phyloP scores from a whole-genome alignment of 2,113 vertebrate genomes.

The Gadus chalcogrammus region DNA sequence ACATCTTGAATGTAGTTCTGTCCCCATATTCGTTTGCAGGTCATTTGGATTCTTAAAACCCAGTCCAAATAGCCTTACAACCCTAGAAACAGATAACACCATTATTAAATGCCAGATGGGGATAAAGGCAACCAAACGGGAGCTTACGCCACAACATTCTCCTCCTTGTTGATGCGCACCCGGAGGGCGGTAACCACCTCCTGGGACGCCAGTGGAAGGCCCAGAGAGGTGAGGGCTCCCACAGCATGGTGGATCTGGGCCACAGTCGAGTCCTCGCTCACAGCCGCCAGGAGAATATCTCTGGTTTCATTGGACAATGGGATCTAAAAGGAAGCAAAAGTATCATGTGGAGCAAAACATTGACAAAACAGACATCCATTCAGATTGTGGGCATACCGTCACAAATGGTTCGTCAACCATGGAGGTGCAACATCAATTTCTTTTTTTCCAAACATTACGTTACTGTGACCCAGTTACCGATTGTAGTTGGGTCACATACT shows the following conservation, averaged over 20 bases:
- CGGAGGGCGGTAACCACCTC: constrained; percentile 86
- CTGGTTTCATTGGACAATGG: constrained; percentile 91
- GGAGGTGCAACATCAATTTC: too few species aligned
- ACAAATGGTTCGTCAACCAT: too few species aligned
- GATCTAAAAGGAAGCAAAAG: constrained; percentile 70
- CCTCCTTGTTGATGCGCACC: constrained; percentile 90
- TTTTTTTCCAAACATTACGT: not conserved
- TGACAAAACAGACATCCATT: too few species aligned
- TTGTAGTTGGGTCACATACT: too few species aligned
- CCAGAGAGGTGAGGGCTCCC: constrained; percentile 84
- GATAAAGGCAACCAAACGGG: not conserved
- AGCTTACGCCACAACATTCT: constrained; percentile 90
- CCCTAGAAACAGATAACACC: not conserved
- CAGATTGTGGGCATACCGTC: too few species aligned
- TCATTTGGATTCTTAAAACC: too few species aligned
- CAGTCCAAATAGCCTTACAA: not conserved
- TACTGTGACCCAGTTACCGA: not conserved
- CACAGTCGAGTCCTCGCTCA: constrained; percentile 91
- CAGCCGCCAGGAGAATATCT: constrained; percentile 86
- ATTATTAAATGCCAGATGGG: too few species aligned
- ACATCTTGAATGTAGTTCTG: too few species aligned
- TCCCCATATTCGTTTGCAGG: too few species aligned
- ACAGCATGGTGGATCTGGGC: constrained; percentile 90
- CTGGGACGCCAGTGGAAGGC: constrained; percentile 89
- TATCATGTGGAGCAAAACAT: not conserved